Evolutionary conservation across 1,140 invertebrate species (phyloP), one percentile per base, ranked within the genome.

Genomic region (Drosophila yakuba): DNA sequence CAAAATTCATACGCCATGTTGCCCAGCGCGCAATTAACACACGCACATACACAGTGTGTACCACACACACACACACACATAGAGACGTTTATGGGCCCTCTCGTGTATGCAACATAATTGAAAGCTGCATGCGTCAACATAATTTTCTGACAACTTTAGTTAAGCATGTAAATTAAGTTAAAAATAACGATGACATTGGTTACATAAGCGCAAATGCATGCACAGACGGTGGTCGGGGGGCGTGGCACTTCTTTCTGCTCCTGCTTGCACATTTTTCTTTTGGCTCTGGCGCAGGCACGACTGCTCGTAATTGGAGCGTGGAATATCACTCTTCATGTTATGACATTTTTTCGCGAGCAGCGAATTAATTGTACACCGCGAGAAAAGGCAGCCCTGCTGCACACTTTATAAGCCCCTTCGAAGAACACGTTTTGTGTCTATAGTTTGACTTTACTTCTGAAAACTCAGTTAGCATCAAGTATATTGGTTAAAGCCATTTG

Each of bases 251-350:
- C 35, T 38, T 48, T 66, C 23, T 39, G 35, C 41, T 20, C 43
- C 58, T 41, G 52, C 25, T 50, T 63, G 55, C 45, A 55, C 32
- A 39, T 14, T 82, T 86, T 88, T 69, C 63, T 63, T 68, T 77
- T 74, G 61, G 56, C 63, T 43, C 36, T 51, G 51, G 51, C 74
- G 56, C 48, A 73, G 78, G 78, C 80, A 81, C 78, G 74, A 76
- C 81, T 79, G 76, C 84, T 80, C 84, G 85, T 91, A 91, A 91
- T 91, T 91, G 90, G 90, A 84, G 90, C 90, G 80, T 91, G 82
- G 80, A 91, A 90, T 90, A 91, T 90, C 85, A 91, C 90, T 91
- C 90, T 91, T 91, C 90, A 88, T 91, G 90, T 91, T 91, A 91
- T 91, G 85, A 91, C 75, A 88, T 89, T 88, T 89, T 88, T 88